A percentile compares a stretch with the other conserved stretches of the same genome.
These are phyloP conservation scores for Lucinisca nassula DNA, from an alignment of 2,888 invertebrate species.

Conservation along the genomic window DNA sequence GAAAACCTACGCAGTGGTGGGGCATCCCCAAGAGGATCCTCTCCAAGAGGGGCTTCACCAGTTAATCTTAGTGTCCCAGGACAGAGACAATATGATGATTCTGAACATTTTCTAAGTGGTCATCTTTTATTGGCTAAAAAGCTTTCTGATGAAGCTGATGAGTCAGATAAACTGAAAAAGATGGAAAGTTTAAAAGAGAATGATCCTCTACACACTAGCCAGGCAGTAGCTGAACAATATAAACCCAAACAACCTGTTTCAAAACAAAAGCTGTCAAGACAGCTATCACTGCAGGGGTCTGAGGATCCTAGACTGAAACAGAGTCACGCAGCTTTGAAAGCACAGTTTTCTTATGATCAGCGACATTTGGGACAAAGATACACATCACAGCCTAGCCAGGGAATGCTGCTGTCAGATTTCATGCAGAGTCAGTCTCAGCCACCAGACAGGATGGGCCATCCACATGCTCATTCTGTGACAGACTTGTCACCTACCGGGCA, in stretches of 20 bases:
- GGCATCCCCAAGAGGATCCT: conserved; percentile 36
- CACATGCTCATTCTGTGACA: not conserved
- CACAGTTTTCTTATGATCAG: conserved; percentile 67
- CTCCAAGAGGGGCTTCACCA: conserved; percentile 41
- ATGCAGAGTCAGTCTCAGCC: conserved; percentile 45
- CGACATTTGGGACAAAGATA: conserved; percentile 9
- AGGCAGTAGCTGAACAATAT: not conserved
- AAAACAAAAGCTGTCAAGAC: conserved; percentile 65
- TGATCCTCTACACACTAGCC: conserved; percentile 4
- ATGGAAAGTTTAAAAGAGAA: conserved; percentile 91
- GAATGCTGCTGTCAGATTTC: conserved; percentile 49
- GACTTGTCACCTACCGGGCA: not conserved
- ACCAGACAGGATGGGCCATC: not conserved
- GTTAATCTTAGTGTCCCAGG: conserved; percentile 52
- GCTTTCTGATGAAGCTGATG: conserved; percentile 88
- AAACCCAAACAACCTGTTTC: conserved; percentile 27
- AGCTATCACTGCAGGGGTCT: conserved; percentile 91
- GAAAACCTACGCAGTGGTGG: conserved; percentile 24
- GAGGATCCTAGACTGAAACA: conserved; percentile 92
- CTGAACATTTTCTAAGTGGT: conserved; percentile 83
- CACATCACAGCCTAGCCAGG: not conserved
- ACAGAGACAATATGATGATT: conserved; percentile 40
- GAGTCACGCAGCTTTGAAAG: conserved; percentile 37
- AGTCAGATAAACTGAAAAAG: conserved; percentile 70
- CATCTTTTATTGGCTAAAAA: conserved; percentile 88